Percentiles rank a stretch among this genome's conserved stretches.
Conservation (phyloP, 2,888 invertebrate genomes). For the Harpalus rufipes region DNA sequence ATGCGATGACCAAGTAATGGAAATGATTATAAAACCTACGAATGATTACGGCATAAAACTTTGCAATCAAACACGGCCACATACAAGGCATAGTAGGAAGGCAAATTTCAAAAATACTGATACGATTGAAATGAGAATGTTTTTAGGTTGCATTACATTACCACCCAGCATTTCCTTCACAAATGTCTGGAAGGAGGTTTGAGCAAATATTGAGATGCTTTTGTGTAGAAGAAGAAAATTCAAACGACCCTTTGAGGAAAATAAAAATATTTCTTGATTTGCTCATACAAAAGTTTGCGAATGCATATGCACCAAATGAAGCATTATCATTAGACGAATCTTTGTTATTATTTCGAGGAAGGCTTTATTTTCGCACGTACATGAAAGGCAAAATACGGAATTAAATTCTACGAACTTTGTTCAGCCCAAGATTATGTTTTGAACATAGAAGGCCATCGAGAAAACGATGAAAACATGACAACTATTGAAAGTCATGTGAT, state of each 20-base stretch:
- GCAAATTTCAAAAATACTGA: constrained; percentile 59
- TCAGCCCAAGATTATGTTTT: constrained; percentile 69
- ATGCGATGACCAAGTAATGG: constrained; percentile 59
- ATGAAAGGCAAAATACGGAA: constrained; percentile 70
- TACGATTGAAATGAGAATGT: constrained; percentile 66
- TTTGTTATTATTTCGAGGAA: constrained; percentile 68
- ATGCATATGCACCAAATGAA: constrained; percentile 67
- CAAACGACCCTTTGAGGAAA: no score
- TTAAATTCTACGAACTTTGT: constrained; percentile 70
- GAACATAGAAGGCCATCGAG: constrained; percentile 69
- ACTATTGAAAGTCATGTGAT: constrained; percentile 70
- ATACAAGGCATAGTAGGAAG: constrained; percentile 59
- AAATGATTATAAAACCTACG: constrained; percentile 53
- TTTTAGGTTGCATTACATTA: constrained; percentile 65
- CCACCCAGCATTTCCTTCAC: constrained; percentile 61
- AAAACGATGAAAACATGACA: constrained; percentile 53
- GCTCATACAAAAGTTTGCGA: constrained; percentile 65
- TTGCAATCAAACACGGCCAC: constrained; percentile 55
- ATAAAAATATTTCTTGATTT: constrained; percentile 62
- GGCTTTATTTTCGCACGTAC: constrained; percentile 69
- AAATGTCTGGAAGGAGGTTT: no score
- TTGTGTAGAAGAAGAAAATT: constrained; percentile 50
- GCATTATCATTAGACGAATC: constrained; percentile 70
- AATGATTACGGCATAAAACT: constrained; percentile 52
- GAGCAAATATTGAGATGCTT: constrained; percentile 63